Conservation (phyloP, 2,113 vertebrate genomes). For the Heptranchias perlo region DNA sequence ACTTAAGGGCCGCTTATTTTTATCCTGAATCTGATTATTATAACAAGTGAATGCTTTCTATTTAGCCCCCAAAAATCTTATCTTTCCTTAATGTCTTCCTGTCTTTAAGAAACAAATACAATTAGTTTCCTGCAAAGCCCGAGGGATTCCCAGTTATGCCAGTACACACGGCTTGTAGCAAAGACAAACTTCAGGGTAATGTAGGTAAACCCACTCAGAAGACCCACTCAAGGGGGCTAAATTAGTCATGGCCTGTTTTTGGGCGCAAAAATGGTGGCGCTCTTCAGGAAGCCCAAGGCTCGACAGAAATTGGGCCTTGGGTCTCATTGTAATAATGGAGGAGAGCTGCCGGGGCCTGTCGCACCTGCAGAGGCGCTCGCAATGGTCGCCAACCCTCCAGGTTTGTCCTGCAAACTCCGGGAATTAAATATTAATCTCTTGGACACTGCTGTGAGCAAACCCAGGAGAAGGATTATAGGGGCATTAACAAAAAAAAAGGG, state of each 20-base stretch:
- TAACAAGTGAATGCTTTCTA: neutral
- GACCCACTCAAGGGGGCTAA: neutral
- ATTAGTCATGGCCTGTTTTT: neutral
- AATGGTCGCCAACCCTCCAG: too few species aligned
- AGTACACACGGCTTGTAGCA: neutral
- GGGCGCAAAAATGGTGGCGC: too few species aligned
- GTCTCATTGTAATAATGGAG: too few species aligned
- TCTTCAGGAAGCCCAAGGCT: too few species aligned
- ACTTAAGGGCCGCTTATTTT: neutral
- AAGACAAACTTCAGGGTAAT: neutral
- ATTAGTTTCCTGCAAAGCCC: neutral
- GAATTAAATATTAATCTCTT: too few species aligned
- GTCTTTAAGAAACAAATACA: neutral
- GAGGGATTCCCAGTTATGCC: neutral
- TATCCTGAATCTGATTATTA: neutral
- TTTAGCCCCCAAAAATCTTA: neutral
- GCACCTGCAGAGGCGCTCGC: too few species aligned
- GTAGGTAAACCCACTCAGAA: neutral
- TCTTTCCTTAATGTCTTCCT: neutral
- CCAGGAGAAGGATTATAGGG: too few species aligned
- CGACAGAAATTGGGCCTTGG: too few species aligned
- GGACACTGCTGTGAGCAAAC: too few species aligned
- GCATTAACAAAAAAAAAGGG: too few species aligned
- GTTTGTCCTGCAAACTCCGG: too few species aligned
- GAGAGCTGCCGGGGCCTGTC: too few species aligned